Base-by-base conservation (phyloP, 1,140 invertebrate genomes). In the Sitobion miscanthi region DNA sequence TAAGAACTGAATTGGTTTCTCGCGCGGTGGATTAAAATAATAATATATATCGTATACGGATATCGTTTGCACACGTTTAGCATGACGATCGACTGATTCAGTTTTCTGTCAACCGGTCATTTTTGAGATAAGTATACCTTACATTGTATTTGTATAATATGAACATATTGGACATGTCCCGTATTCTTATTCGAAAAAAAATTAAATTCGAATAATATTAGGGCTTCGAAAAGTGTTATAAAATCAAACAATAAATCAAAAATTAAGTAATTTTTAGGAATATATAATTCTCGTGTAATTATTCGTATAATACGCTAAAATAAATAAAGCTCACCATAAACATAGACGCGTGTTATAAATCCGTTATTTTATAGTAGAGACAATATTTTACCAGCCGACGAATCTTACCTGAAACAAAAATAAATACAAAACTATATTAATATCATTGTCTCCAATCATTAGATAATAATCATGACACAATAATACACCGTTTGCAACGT, bases 401-500 rank as follows among this genome's bases (percentile, higher is more conserved):
- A 35, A 52, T 23, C 87, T 89, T 54, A 89, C 87, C 87, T 89
- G 87, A 54, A 89, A 89, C 87, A 89, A 54, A 89, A 54, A 52
- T 38, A 89, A 54, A 52, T 23, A 54, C 62, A 69, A 69, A 23
- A 14, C 35, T 17, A 38, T 52, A 25, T 89, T 52, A 89, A 23
- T 38, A 54, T 54, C 9, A 52, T 6, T 21, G 30, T 54, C 23
- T 21, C 30, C 25, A 14, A 9, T 45, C 45, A 86, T 47, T 30
- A 47, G 0, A 30, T 45, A 47, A 85, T 25, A 6, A 14, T 42
- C 42, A 21, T 45, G 9, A 30, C 42, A 47, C 11, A 86, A n/a
- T 30, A 21, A 9, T 17, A 47, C 6, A 3, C 3, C 0, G 17
- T 47, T 23, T 11, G 25, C 6, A 21, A 82, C 17, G 5, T 6